Evolutionary conservation across 2,797 vertebrate genomes (phyloP).

Genomic region (Taenioides sp.): DNA sequence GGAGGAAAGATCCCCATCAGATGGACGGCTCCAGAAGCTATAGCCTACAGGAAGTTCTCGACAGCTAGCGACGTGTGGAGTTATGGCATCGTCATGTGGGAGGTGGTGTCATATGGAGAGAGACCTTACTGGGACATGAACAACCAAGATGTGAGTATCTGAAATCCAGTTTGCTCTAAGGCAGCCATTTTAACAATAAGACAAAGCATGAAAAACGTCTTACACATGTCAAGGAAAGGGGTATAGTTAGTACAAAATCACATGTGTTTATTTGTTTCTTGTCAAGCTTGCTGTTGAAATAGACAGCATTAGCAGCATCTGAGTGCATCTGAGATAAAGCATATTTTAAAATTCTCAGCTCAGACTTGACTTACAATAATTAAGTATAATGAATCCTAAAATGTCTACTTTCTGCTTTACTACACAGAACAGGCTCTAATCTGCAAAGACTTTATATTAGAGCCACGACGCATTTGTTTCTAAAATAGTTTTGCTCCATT

Average conservation of each 20-base stretch:
- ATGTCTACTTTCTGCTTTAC: background rate
- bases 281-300: background rate
- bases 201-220: background rate
- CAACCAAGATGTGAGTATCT: constrained; percentile 81
- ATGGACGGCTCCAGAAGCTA: constrained; percentile 97
- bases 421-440: constrained; percentile 8
- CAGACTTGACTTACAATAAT: constrained; percentile 6
- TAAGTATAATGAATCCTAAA: constrained; percentile 17
- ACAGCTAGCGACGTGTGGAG: constrained; percentile 96
- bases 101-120: constrained; percentile 96
- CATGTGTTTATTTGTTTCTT: background rate
- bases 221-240: background rate
- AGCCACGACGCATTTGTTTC: background rate
- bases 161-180: background rate
- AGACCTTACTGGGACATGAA: constrained; percentile 86
- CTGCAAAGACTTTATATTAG: constrained; percentile 11
- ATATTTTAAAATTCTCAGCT: constrained; percentile 22
- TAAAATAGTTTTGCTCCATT: constrained; percentile 1
- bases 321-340: constrained; percentile 8
- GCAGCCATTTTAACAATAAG: background rate
- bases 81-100: constrained; percentile 98
- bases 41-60: constrained; percentile 94
- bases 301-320: background rate
- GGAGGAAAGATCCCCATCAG: constrained; percentile 90
- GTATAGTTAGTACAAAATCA: background rate